These are phyloP conservation scores for Brachionus plicatilis DNA, from an alignment of 1,140 invertebrate genomes.

Conservation along the genomic window DNA sequence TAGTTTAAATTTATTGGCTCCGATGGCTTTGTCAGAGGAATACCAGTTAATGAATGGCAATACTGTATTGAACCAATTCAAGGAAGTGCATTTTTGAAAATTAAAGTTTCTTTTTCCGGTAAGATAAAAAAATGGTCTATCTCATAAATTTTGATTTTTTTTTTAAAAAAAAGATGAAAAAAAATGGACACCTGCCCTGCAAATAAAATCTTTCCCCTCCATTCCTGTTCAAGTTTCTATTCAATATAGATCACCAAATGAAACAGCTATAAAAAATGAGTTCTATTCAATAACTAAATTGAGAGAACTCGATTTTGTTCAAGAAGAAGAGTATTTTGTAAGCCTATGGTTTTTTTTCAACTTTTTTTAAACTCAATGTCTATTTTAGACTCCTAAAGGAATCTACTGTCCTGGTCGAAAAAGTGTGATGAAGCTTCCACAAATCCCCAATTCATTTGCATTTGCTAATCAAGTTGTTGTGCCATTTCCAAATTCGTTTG, in stretches of 20 bases:
- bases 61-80: background rate
- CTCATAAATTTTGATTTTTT: background rate
- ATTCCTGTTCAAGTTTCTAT: background rate
- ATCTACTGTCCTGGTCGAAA: conserved; percentile 26
- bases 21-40: background rate
- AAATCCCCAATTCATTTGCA: background rate
- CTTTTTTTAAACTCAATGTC: background rate
- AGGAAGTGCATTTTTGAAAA: background rate
- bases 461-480: conserved; percentile 9
- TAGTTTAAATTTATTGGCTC: conserved; percentile 23
- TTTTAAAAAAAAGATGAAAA: background rate
- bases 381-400: conserved; percentile 18
- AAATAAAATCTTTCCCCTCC: background rate
- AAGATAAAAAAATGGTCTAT: background rate
- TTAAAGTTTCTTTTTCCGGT: conserved; percentile 17
- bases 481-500: background rate
- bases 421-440: background rate
- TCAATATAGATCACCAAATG: background rate
- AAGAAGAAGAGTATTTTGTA: conserved; percentile 31
- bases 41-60: conserved; percentile 21
- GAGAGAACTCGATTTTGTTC: background rate
- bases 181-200: background rate
- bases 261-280: background rate
- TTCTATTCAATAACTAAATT: background rate
- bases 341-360: background rate